A percentile compares a stretch with the other conserved stretches of the same genome.
Evolutionary conservation across 37 sponge, comb jelly and placozoan genomes (phyloP).

Genomic region (Theonella swinhoei): DNA sequence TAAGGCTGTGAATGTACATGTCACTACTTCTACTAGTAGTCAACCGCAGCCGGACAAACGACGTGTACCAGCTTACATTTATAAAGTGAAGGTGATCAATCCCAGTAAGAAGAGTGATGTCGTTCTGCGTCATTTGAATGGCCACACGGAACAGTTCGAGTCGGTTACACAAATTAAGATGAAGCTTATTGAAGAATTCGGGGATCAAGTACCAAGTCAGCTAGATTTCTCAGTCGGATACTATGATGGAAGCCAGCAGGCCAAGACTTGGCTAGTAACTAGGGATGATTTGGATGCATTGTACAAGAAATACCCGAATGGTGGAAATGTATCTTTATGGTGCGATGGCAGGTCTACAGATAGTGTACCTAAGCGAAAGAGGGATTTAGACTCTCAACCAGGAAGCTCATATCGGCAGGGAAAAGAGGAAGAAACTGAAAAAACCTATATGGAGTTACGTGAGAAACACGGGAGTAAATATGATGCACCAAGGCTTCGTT

Average conservation of each 20-base stretch:
- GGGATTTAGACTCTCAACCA: not conserved
- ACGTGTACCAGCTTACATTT: not conserved
- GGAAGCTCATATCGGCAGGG: slow-evolving; percentile 6
- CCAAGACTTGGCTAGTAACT: slow-evolving; percentile 17
- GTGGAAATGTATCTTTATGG: slow-evolving; percentile 21
- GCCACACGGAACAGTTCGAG: slow-evolving; percentile 8
- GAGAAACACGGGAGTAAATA: slow-evolving; percentile 28
- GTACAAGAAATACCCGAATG: slow-evolving; percentile 20
- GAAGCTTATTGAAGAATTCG: slow-evolving; percentile 20
- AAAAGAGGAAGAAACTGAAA: slow-evolving; percentile 33
- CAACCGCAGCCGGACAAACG: not conserved
- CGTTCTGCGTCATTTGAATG: slow-evolving; percentile 15
- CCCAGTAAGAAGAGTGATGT: slow-evolving; percentile 35
- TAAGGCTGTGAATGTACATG: not conserved
- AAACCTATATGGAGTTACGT: not conserved
- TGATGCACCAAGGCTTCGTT: slow-evolving; percentile 7
- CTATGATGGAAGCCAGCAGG: slow-evolving; percentile 29
- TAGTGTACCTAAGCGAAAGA: not conserved
- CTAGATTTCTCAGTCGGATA: slow-evolving; percentile 24
- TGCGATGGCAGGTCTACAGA: slow-evolving; percentile 19
- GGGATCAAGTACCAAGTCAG: slow-evolving; percentile 19
- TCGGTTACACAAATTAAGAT: not conserved
- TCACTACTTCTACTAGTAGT: not conserved
- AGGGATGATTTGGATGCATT: slow-evolving; percentile 16
- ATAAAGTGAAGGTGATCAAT: slow-evolving; percentile 44